Conservation (phyloP, 2,113 vertebrate species). For the Pachycephala philippinensis region DNA sequence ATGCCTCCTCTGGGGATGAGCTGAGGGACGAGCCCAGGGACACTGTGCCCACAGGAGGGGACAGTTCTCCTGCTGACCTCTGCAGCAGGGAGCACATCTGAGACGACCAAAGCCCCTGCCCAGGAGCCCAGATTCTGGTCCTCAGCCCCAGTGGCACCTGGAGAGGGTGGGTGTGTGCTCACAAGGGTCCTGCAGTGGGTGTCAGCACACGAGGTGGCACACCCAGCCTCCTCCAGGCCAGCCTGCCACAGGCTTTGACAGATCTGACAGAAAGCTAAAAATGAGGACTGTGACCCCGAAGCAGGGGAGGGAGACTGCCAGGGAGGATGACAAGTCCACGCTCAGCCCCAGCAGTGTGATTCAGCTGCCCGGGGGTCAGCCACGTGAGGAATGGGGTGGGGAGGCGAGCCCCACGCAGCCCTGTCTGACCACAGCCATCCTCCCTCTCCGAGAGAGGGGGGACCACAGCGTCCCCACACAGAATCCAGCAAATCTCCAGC, state of each 20-base stretch:
- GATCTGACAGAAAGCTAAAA: neutral
- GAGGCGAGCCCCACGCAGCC: accelerated
- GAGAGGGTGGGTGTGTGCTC: neutral
- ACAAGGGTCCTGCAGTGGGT: neutral
- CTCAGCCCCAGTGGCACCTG: neutral
- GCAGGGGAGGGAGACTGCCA: neutral
- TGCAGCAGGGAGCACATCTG: neutral
- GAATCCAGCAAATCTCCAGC: neutral
- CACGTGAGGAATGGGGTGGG: neutral
- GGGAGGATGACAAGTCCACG: neutral
- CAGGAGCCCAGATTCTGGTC: neutral
- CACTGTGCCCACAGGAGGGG: neutral
- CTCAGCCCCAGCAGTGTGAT: neutral
- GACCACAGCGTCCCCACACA: accelerated
- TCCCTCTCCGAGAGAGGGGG: accelerated
- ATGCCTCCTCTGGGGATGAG: neutral
- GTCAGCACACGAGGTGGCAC: neutral
- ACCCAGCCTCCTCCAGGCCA: neutral
- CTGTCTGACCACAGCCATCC: accelerated
- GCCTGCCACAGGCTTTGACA: neutral
- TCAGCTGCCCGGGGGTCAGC: slow-evolving; percentile 12
- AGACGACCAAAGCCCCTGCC: accelerated
- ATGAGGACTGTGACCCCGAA: neutral
- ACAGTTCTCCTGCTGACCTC: accelerated
- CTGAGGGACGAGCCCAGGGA: neutral